Conservation (phyloP, 2,113 vertebrate genomes). For the Passerina amoena region DNA sequence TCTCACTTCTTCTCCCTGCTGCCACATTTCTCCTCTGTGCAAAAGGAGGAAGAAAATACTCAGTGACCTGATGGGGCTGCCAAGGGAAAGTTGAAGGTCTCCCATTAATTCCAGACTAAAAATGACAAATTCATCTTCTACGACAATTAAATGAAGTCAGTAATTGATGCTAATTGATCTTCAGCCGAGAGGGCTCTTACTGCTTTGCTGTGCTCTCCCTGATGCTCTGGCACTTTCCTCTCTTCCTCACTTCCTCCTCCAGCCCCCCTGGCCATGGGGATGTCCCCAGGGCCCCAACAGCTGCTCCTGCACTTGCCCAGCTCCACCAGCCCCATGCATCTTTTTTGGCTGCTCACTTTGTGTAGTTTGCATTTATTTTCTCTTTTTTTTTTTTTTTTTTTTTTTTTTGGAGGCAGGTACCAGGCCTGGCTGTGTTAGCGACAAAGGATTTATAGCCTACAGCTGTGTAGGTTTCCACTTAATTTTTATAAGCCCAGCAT, state of each 20-base stretch:
- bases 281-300: background rate
- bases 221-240: slow-evolving; percentile 11
- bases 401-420: slow-evolving; percentile 63
- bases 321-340: background rate
- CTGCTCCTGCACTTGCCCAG: background rate
- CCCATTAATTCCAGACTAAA: slow-evolving; percentile 89
- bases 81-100: slow-evolving; percentile 86
- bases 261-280: background rate
- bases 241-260: background rate
- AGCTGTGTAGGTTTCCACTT: slow-evolving; percentile 82
- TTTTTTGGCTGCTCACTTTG: background rate
- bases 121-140: slow-evolving; percentile 90
- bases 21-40: background rate
- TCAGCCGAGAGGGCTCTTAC: slow-evolving; percentile 75
- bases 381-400: background rate
- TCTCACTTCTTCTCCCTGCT: background rate
- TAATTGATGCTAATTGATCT: slow-evolving; percentile 91
- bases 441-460: slow-evolving; percentile 81
- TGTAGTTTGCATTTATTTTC: background rate
- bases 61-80: slow-evolving; percentile 71
- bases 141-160: slow-evolving; percentile 89
- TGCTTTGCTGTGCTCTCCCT: slow-evolving; percentile 28
- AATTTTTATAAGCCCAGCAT: slow-evolving; percentile 81
- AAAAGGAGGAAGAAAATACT: slow-evolving; percentile 43
- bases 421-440: slow-evolving; percentile 57